These are phyloP conservation scores for Takifugu bimaculatus DNA, from an alignment of 2,113 vertebrate species.

Conservation along the genomic window DNA sequence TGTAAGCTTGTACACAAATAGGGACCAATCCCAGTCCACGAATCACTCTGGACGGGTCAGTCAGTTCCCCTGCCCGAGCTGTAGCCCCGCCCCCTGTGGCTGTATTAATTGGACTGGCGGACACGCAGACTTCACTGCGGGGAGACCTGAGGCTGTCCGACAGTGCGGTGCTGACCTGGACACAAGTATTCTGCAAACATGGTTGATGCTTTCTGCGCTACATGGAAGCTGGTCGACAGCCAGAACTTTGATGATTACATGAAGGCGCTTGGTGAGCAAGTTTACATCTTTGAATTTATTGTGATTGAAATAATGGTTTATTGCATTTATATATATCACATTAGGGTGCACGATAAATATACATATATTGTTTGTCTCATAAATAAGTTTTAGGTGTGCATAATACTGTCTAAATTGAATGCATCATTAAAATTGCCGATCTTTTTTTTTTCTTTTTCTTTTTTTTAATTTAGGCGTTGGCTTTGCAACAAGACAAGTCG, in stretches of 20 bases:
- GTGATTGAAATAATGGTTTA: neutral
- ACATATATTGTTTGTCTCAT: neutral
- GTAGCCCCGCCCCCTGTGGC: constrained; percentile 16
- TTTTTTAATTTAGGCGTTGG: constrained; percentile 79
- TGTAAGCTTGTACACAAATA: too few relatives aligned
- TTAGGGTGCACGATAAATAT: neutral
- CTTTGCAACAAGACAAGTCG: constrained; percentile 92
- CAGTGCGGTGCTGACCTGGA: constrained; percentile 6
- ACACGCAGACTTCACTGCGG: constrained; percentile 5
- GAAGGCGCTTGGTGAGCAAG: constrained; percentile 85
- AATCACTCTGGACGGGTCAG: constrained; percentile 37
- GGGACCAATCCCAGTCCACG: constrained; percentile 2
- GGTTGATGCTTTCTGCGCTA: constrained; percentile 93
- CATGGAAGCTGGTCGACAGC: constrained; percentile 93
- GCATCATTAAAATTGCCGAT: neutral
- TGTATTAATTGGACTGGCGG: constrained; percentile 45
- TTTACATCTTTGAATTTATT: neutral
- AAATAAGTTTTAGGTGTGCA: neutral
- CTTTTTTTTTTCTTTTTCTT: neutral
- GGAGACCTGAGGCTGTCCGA: neutral
- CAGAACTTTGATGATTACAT: constrained; percentile 98
- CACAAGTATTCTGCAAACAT: constrained; percentile 65
- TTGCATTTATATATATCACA: neutral
- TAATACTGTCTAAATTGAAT: neutral
- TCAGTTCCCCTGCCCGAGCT: constrained; percentile 21